Evolutionary conservation across 2,113 vertebrate genomes (phyloP), one percentile per base, ranked within the genome.

Genomic region (Nansenia antarctica): DNA sequence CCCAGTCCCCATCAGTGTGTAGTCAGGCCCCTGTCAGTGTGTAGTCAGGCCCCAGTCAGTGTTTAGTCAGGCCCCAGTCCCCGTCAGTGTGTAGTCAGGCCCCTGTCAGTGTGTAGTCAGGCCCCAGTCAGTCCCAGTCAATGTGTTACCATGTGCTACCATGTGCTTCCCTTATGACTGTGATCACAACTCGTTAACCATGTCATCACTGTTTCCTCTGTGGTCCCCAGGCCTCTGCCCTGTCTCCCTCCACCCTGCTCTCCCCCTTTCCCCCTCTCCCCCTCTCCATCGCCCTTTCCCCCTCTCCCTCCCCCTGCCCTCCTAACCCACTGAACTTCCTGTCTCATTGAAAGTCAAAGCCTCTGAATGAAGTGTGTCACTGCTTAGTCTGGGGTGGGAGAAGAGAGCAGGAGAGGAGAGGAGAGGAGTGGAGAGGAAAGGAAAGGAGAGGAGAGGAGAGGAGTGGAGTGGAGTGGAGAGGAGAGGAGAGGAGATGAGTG

Each of bases 181-280:
- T 84, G 81, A 84, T 86, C 35, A 73, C 86, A 89, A 85, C 80
- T 89, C 85, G 78, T 83, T 85, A 80, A 87, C 86, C 78, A 86
- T 89, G 87, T 88, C 86, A 87, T 90, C 87, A 89, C 84, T 79
- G 61, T 89, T 87, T 88, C 81, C 87, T 86, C 77, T 82, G 77
- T n/a, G n/a, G n/a, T n/a, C 59, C 37, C 59, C n/a, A 8, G n/a
- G n/a, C n/a, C n/a, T n/a, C n/a, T n/a, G n/a, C n/a, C n/a, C 67
- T 30, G 77, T 70, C 73, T 15, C 70, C 64, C 70, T 67, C 55
- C 68, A 57, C 68, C 37, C 9, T 1, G 8, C 22, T 29, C 68
- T 49, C 55, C 29, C 67, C 54, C 79, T 42, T 62, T 31, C 66
- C 62, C 77, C 37, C 45, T 79, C 73, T 76, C 73, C 62, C 52